phyloP scores from a whole-genome alignment of 2,113 vertebrate species.

The Hippocampus abdominalis region DNA sequence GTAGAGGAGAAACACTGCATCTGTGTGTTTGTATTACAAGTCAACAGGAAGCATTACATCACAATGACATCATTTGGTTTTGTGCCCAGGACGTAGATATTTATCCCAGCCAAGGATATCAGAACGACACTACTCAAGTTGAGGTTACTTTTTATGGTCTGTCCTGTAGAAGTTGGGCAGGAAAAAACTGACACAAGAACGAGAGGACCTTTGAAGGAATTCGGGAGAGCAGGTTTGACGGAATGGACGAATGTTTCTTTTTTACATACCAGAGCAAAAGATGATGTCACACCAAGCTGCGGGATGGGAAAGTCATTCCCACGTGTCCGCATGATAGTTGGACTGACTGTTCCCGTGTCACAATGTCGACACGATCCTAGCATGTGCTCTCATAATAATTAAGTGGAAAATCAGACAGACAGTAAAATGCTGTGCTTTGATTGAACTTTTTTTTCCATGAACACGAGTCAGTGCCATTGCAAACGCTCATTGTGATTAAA shows the following conservation, averaged over 20 bases:
- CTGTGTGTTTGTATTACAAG: conserved; percentile 53
- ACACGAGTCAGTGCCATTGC: background rate
- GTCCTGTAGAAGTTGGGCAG: conserved; percentile 4
- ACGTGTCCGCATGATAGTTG: background rate
- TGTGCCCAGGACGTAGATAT: conserved; percentile 39
- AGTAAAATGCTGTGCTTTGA: background rate
- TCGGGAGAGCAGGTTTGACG: conserved; percentile 41
- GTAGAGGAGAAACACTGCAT: conserved; percentile 43
- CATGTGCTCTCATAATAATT: background rate
- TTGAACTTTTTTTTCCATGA: background rate
- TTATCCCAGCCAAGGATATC: conserved; percentile 39
- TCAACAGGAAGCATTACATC: conserved; percentile 57
- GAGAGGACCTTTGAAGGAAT: conserved; percentile 33
- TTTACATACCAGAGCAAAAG: conserved; percentile 39
- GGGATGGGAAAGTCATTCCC: conserved; percentile 8
- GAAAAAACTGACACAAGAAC: conserved; percentile 9
- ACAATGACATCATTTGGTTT: conserved; percentile 46
- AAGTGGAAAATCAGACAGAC: background rate
- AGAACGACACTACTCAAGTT: conserved; percentile 21
- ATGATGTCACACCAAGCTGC: conserved; percentile 27
- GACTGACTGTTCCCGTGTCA: background rate
- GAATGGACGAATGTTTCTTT: conserved; percentile 11
- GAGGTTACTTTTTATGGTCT: conserved; percentile 2
- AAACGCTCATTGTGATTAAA: background rate
- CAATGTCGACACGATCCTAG: background rate